phyloP scores from a whole-genome alignment of 1,140 invertebrate genomes.

The Hypsibius dujardini region DNA sequence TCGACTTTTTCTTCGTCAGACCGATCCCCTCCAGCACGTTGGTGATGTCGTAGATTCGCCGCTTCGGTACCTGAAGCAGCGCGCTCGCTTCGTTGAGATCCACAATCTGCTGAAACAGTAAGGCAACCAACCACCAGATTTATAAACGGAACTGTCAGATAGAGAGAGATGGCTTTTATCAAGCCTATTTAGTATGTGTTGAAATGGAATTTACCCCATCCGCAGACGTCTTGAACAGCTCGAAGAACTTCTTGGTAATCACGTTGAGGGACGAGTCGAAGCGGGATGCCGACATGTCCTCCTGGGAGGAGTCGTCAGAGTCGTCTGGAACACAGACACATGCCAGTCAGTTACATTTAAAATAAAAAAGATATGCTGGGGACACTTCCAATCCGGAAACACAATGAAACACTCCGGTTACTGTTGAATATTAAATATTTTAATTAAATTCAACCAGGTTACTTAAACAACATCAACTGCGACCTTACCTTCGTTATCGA shows the following conservation, averaged over 20 bases:
- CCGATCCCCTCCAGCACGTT: conserved; percentile 98
- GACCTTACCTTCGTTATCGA: too few relatives aligned
- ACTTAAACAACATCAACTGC: too few relatives aligned
- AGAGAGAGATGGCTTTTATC: too few relatives aligned
- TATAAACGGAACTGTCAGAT: too few relatives aligned
- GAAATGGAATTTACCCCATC: conserved; percentile 52
- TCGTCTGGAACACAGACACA: conserved; percentile 16
- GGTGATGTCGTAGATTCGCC: conserved; percentile 97
- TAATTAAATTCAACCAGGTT: too few relatives aligned
- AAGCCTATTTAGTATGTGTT: too few relatives aligned
- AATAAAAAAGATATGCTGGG: too few relatives aligned
- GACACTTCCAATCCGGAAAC: too few relatives aligned
- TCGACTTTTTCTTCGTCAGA: conserved; percentile 89
- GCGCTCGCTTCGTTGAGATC: conserved; percentile 78
- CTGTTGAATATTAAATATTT: too few relatives aligned
- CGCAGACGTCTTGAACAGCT: conserved; percentile 61
- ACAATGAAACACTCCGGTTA: too few relatives aligned
- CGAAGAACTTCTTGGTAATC: conserved; percentile 80
- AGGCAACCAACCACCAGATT: conserved; percentile 28
- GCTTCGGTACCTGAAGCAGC: conserved; percentile 81
- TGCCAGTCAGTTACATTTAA: too few relatives aligned
- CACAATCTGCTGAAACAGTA: conserved; percentile 33
- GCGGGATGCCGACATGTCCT: conserved; percentile 31
- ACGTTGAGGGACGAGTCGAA: conserved; percentile 76
- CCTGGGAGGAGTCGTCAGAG: background rate